Base-by-base conservation (phyloP, 2,888 invertebrate genomes). In the Halictus ligatus region DNA sequence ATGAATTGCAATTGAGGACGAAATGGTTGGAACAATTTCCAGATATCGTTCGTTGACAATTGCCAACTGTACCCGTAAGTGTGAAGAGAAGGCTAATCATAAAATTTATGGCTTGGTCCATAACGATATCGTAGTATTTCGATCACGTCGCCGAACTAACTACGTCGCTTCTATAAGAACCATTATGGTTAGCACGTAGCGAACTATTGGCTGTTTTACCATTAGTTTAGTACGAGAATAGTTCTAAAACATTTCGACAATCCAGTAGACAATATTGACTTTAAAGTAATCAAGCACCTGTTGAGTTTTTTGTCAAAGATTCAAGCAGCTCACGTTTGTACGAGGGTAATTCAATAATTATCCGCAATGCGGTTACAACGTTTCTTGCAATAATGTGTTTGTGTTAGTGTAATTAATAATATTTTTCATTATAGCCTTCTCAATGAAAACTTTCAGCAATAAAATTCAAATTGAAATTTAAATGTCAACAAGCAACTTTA, bases 71-170 rank as follows among this genome's bases (percentile, higher is more conserved):
- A 35, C 29, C 29, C 29, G 64, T 64, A 64, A 64, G 29, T 64
- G 64, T 64, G 64, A 64, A 64, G 64, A 64, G 64, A 64, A 64
- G 64, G 64, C 64, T 64, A 64, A 64, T 64, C 64, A 29, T 64
- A 64, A 64, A 64, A 64, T 64, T 64, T 64, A 64, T 64, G 64
- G 64, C 64, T 35, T 64, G 64, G 64, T 64, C 64, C 64, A 35
- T 29, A 29, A 64, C 29, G 64, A 18, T 64, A 64, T 64, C 64
- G 18, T 64, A 29, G 64, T 18, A 64, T 64, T 64, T 64, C 64
- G 29, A 64, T 35, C 64, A 64, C 64, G 29, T 64, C 64, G 18
- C 29, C 18, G 64, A 64, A 29, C 64, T 29, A 64, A 64, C 64
- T 29, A 35, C 64, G 18, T 8, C 18, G 5, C 60, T 25, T 15